A percentile compares a stretch with the other conserved stretches of the same genome.
These are phyloP conservation scores for Oreochromis mossambicus DNA, from an alignment of 2,797 vertebrate genomes.

Conservation along the genomic window DNA sequence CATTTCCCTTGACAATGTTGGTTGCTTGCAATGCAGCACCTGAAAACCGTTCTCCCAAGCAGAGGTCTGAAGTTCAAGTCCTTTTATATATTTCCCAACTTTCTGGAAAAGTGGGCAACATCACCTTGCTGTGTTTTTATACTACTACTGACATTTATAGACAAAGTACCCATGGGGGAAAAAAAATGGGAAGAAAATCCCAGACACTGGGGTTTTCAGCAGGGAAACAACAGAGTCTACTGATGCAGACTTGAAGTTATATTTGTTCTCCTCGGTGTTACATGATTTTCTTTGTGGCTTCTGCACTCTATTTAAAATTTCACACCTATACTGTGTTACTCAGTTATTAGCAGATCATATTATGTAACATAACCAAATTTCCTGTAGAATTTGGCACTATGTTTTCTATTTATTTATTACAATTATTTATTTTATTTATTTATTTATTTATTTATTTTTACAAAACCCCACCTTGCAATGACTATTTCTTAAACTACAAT, in stretches of 20 bases:
- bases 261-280: slow-evolving; percentile 10
- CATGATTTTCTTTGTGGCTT: neutral
- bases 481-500: neutral
- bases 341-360: neutral
- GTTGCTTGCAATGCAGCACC: slow-evolving; percentile 35
- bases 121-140: slow-evolving; percentile 34
- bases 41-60: slow-evolving; percentile 39
- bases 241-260: slow-evolving; percentile 17
- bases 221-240: neutral
- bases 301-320: neutral
- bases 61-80: slow-evolving; percentile 40
- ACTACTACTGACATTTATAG: slow-evolving; percentile 28
- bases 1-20: slow-evolving; percentile 37
- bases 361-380: neutral
- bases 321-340: neutral
- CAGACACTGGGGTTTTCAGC: neutral
- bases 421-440: neutral
- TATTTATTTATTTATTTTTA: neutral
- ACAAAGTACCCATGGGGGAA: slow-evolving; percentile 16
- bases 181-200: neutral
- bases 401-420: neutral
- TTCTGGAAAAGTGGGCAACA: slow-evolving; percentile 19
- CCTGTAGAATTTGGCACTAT: neutral
- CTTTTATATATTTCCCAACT: slow-evolving; percentile 25
- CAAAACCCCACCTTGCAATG: neutral